phyloP scores from a whole-genome alignment of 2,888 invertebrate genomes.

The Drosophila neoperkinsi region DNA sequence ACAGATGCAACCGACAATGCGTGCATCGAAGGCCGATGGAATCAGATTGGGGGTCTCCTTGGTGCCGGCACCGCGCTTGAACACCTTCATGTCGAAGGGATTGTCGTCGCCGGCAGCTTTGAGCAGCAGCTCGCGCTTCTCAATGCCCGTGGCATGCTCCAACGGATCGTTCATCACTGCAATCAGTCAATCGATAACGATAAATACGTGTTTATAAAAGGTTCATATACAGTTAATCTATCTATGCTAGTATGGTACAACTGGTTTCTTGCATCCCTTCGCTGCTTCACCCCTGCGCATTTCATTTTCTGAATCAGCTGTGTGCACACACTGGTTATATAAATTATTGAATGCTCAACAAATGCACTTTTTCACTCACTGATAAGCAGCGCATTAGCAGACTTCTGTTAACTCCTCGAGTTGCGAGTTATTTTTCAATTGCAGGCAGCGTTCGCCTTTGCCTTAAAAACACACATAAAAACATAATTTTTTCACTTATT shows the following conservation, averaged over 20 bases:
- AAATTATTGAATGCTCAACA: conserved; percentile 33
- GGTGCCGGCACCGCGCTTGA: conserved; percentile 93
- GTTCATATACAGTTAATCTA: not conserved
- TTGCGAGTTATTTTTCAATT: conserved; percentile 34
- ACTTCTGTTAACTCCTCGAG: not conserved
- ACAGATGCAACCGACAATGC: conserved; percentile 98
- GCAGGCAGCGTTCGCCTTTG: conserved; percentile 4
- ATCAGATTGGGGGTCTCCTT: conserved; percentile 94
- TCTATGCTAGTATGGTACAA: not conserved
- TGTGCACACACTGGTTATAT: conserved; percentile 52
- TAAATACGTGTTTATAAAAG: conserved; percentile 6
- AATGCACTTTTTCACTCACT: not conserved
- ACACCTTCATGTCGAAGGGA: conserved; percentile 93
- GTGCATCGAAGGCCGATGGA: conserved; percentile 94
- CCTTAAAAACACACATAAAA: conserved; percentile 5
- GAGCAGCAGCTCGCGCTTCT: conserved; percentile 95
- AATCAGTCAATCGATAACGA: conserved; percentile 25
- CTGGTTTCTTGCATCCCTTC: not conserved
- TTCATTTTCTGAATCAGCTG: conserved; percentile 54
- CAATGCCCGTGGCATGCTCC: conserved; percentile 97
- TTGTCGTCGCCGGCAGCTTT: conserved; percentile 94
- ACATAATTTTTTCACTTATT: conserved; percentile 59
- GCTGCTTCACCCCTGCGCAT: not conserved
- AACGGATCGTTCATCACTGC: conserved; percentile 94
- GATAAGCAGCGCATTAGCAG: not conserved